Evolutionary conservation across 2,113 vertebrate genomes (phyloP), one percentile per base, ranked within the genome.

Genomic region (Nothoprocta perdicaria): DNA sequence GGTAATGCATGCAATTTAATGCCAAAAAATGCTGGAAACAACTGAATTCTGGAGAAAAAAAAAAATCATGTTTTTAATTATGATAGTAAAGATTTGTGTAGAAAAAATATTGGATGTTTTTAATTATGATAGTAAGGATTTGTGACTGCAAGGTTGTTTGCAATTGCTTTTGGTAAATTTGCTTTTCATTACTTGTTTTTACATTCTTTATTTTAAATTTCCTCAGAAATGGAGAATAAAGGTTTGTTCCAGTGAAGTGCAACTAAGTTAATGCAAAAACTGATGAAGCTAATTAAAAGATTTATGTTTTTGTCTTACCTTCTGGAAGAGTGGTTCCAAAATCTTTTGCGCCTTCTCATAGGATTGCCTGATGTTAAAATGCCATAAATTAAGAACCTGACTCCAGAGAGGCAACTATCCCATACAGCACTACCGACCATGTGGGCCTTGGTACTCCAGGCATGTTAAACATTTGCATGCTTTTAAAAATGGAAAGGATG

Each of bases 211-310:
- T 31, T 92, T 67, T 15, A 26, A 45, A 10, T 82, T 60, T 82
- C 48, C 89, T 71, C 5, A 5, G 80, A 88, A 93, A 57, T 63
- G 3, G 12, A 74, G 41, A 80, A 66, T 9, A 62, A 72, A 83
- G 8, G 10, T 22, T 79, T 85, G 10, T 68, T 85, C 9, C 53
- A 79, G 15, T 78, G 66, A 90, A 79, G 74, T 79, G 69, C 78
- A 92, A 84, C 73, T 63, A 75, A 81, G 24, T 38, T 72, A 92
- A 92, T 83, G 66, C 21, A 52, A 58, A 82, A 50, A 22, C 31
- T 75, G 40, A 78, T 75, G 13, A 90, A 89, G 80, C 69, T 66
- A 78, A 68, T 73, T 86, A 19, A 35, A 21, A 41, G 10, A 1
- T 69, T 58, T 86, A 24, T 66, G 11, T 33, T 75, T 12, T 50